Evolutionary conservation across 2,888 invertebrate genomes (phyloP), one percentile per base, ranked within the genome.

Genomic region (Harpalus rufipes): DNA sequence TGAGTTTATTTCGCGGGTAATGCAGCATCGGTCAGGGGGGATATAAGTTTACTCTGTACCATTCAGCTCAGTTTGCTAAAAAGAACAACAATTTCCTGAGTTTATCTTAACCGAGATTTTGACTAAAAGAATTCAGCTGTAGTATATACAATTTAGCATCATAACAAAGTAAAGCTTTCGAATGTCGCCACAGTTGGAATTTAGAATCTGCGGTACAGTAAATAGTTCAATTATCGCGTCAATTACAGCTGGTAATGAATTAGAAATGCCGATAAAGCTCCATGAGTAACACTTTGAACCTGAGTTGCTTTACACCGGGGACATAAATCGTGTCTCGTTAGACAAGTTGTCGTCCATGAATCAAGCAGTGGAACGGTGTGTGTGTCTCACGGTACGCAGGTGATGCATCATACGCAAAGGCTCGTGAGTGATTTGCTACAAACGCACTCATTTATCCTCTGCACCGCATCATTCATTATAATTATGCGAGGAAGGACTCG

Each of bases 391-490:
- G 44, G 44, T 21, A 21, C 74, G 39, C 83, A 83, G 83, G 83
- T 83, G 61, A 83, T 83, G 74, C 83, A 83, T 83, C 83, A 83
- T 83, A 41, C 61, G 32, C 59, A 59, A 10, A 76, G 25, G 56
- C 25, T 58, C 16, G 78, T 83, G 83, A 83, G 59, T 83, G 83
- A 83, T 83, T 56, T 83, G 72, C 83, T 83, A 83, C 83, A 83
- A 83, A 83, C 83, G 83, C 83, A 83, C 61, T 61, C 83, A 83
- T 83, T 58, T 83, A 83, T 83, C 83, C 83, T 61, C 12, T 39
- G 76, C 58, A 61, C 68, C 78, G 56, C 84, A 84, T 84, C 84
- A 84, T 79, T 84, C 84, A 84, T 84, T 78, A 78, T 84, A 84
- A 84, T 84, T 84, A 84, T 84, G 84, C 84, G 78, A 18, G 78